Percentiles rank a stretch among this genome's conserved stretches.
Evolutionary conservation across 1,140 invertebrate species (phyloP).

Genomic region (Sycophaga agraensis): DNA sequence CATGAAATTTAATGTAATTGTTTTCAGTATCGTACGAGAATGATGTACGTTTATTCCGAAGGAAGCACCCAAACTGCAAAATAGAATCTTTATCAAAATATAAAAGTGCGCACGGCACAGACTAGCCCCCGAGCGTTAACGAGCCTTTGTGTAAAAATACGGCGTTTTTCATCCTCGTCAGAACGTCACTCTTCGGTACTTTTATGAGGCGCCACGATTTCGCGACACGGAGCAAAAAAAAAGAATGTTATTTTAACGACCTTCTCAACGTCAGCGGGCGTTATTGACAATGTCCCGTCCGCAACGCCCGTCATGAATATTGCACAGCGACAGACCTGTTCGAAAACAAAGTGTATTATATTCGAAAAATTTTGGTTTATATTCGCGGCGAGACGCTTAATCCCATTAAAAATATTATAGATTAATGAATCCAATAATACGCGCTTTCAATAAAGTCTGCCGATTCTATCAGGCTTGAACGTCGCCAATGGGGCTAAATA

Average conservation of each 20-base stretch:
- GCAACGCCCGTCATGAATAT: too few species aligned
- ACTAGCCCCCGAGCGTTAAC: slow-evolving; percentile 6
- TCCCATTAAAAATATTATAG: neutral
- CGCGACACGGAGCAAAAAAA: neutral
- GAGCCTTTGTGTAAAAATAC: neutral
- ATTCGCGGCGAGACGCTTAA: neutral
- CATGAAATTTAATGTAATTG: too few species aligned
- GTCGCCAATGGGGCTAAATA: neutral
- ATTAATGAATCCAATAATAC: neutral
- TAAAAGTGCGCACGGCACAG: too few species aligned
- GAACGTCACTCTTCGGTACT: neutral
- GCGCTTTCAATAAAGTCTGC: neutral
- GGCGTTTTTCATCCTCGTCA: neutral
- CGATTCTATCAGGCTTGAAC: neutral
- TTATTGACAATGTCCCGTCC: neutral
- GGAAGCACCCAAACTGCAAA: too few species aligned
- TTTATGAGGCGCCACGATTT: neutral
- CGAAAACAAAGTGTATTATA: neutral
- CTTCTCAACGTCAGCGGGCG: neutral
- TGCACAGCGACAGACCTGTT: too few species aligned
- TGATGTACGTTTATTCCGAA: too few species aligned
- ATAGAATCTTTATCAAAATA: too few species aligned
- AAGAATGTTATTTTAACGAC: neutral
- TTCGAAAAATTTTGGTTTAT: neutral
- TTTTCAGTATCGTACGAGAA: too few species aligned